These are phyloP conservation scores for Rambutsinella grinnellia DNA, from an alignment of 2,888 invertebrate species.

Conservation along the genomic window DNA sequence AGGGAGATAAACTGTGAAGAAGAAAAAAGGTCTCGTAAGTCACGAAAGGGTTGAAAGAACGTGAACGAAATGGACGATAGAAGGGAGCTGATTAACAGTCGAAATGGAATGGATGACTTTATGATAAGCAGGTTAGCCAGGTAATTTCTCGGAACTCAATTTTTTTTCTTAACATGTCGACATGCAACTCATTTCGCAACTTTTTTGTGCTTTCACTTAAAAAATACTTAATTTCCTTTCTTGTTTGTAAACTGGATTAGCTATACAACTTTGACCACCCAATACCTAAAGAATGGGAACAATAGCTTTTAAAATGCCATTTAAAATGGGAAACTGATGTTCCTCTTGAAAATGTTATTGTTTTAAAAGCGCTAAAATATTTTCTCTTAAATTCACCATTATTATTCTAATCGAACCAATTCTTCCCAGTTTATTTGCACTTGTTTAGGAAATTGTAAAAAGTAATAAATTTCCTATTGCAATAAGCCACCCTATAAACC, in stretches of 20 bases:
- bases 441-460: too few species aligned
- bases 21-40: conserved; percentile 42
- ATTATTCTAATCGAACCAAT: too few species aligned
- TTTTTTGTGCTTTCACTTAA: conserved; percentile 41
- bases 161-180: conserved; percentile 30
- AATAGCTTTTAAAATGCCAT: not conserved
- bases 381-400: too few species aligned
- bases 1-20: too few species aligned
- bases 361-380: too few species aligned
- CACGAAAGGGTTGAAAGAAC: conserved; percentile 26
- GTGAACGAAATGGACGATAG: not conserved
- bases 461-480: too few species aligned
- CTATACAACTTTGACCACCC: not conserved
- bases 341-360: too few species aligned
- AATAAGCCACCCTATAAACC: too few species aligned
- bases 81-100: not conserved
- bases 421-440: too few species aligned
- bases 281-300: not conserved
- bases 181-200: conserved; percentile 29
- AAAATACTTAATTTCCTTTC: too few species aligned
- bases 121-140: not conserved
- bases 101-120: not conserved
- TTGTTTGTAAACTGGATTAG: not conserved
- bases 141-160: conserved; percentile 19
- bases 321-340: not conserved